phyloP scores from a whole-genome alignment of 2,113 vertebrate genomes.

The Hemibagrus wyckioides region DNA sequence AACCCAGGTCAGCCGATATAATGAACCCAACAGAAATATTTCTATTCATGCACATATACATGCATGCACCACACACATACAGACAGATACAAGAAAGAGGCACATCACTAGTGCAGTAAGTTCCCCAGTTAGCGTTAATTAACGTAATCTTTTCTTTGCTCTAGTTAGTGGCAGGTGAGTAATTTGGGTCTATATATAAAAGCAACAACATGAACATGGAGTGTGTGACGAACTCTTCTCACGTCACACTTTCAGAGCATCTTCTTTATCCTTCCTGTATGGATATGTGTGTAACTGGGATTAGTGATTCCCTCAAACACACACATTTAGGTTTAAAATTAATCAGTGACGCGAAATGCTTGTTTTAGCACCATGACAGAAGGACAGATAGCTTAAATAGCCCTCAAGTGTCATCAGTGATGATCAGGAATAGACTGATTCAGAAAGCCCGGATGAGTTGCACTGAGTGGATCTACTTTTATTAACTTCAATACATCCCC shows the following conservation, averaged over 20 bases:
- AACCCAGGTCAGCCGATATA: constrained; percentile 28
- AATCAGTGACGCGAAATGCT: neutral
- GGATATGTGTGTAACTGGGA: neutral
- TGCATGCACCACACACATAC: neutral
- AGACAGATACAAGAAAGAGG: neutral
- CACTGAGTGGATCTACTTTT: neutral
- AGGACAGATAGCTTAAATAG: neutral
- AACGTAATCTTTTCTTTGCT: neutral
- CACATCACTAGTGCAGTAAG: neutral
- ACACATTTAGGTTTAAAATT: neutral
- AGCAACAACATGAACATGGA: constrained; percentile 18
- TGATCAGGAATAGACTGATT: constrained; percentile 25
- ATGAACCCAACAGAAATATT: constrained; percentile 23
- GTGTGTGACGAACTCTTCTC: constrained; percentile 23
- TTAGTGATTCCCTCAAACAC: neutral
- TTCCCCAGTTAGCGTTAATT: neutral
- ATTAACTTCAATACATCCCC: neutral
- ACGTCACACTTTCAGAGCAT: neutral
- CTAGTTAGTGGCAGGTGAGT: constrained; percentile 22
- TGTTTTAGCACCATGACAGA: neutral
- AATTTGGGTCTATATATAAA: constrained; percentile 46
- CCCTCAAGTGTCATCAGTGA: neutral
- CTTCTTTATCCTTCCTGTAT: neutral
- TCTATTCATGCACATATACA: neutral
- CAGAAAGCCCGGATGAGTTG: neutral